Percentiles rank a stretch among this genome's conserved stretches.
These are phyloP conservation scores for Tretioscincus oriximinensis DNA, from an alignment of 2,113 vertebrate species.

Conservation along the genomic window DNA sequence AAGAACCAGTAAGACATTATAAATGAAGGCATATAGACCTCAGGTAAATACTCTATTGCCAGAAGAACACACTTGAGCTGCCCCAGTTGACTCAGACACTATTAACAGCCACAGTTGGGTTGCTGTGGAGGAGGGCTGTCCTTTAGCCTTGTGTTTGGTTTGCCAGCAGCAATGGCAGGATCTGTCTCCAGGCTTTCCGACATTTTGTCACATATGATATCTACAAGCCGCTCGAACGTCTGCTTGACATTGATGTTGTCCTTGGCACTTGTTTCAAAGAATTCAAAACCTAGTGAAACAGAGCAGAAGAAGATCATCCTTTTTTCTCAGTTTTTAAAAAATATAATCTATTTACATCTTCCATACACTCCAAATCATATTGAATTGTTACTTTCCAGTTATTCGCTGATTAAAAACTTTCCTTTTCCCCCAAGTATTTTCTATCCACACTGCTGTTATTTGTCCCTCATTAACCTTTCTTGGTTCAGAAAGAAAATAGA, in stretches of 20 bases:
- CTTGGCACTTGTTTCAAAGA: slow-evolving; percentile 97
- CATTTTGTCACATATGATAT: slow-evolving; percentile 98
- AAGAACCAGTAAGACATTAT: slow-evolving; percentile 62
- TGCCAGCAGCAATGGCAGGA: slow-evolving; percentile 82
- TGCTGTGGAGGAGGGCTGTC: slow-evolving; percentile 89
- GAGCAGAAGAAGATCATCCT: background rate
- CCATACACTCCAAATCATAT: rapidly evolving
- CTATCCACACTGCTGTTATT: too few species aligned
- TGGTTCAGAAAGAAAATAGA: too few species aligned
- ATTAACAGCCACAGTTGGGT: slow-evolving; percentile 91
- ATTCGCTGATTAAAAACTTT: too few species aligned
- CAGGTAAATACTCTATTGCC: slow-evolving; percentile 74
- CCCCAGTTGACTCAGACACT: slow-evolving; percentile 34
- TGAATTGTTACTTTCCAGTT: background rate
- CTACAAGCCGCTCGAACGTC: slow-evolving; percentile 93
- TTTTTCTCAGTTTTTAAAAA: background rate
- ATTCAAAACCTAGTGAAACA: slow-evolving; percentile 87
- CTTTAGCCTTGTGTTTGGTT: slow-evolving; percentile 87
- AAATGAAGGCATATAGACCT: slow-evolving; percentile 74
- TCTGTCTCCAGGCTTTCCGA: slow-evolving; percentile 91
- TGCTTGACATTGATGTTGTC: slow-evolving; percentile 98
- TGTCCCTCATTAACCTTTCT: too few species aligned
- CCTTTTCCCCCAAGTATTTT: too few species aligned
- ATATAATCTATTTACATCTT: background rate
- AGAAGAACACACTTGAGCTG: slow-evolving; percentile 58